A percentile compares a stretch with the other conserved stretches of the same genome.
Evolutionary conservation across 2,797 vertebrate genomes (phyloP).

Genomic region (Cercopithecus mitis): DNA sequence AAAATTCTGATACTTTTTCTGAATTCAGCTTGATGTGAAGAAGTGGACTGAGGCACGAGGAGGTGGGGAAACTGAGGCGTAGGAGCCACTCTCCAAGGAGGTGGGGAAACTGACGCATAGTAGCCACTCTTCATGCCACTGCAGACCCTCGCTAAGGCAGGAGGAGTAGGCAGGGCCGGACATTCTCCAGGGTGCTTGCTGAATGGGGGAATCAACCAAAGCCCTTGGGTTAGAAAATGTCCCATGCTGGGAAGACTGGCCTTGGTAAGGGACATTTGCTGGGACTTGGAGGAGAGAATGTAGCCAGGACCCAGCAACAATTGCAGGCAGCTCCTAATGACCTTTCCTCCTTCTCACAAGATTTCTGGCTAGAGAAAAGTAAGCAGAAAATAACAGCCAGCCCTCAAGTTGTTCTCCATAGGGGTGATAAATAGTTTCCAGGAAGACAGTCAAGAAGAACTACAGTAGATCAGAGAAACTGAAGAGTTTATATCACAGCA

Average conservation of each 20-base stretch:
- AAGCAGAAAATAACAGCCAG: neutral
- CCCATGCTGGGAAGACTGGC: neutral
- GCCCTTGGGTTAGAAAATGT: neutral
- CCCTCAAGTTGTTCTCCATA: neutral
- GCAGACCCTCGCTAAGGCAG: neutral
- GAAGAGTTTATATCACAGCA: neutral
- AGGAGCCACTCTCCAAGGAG: neutral
- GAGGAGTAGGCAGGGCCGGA: fast-evolving
- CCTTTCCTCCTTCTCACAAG: neutral
- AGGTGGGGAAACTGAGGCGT: neutral
- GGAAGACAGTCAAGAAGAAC: neutral
- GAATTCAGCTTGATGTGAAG: neutral
- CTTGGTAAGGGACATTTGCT: neutral
- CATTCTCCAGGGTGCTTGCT: neutral
- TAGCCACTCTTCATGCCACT: fast-evolving
- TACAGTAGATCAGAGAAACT: neutral
- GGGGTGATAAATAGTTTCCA: neutral
- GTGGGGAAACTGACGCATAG: neutral
- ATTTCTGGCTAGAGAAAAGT: neutral
- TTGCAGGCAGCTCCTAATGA: neutral
- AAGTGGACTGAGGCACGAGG: neutral
- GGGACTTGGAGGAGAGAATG: neutral
- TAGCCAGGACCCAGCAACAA: neutral
- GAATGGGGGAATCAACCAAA: neutral
- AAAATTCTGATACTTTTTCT: neutral